These are phyloP conservation scores for Pipa parva DNA, from an alignment of 2,113 vertebrate species.

Conservation along the genomic window DNA sequence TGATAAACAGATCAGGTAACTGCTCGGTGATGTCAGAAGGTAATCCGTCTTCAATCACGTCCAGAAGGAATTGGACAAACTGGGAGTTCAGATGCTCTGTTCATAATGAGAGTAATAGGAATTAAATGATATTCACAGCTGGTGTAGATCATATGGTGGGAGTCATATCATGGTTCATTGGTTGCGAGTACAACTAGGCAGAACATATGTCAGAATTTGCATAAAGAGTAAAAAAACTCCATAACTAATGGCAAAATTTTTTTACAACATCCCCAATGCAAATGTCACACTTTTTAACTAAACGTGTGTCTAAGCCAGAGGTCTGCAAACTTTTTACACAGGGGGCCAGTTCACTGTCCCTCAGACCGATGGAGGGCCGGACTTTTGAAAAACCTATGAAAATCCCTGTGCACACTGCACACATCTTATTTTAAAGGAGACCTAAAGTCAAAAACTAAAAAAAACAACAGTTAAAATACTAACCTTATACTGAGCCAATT, in stretches of 20 bases:
- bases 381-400: too few relatives aligned
- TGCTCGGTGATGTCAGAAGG: slow-evolving; percentile 87
- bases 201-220: slow-evolving; percentile 12
- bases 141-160: neutral
- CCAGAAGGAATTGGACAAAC: slow-evolving; percentile 86
- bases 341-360: too few relatives aligned
- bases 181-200: neutral
- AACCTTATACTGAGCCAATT: too few relatives aligned
- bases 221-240: neutral
- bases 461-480: too few relatives aligned
- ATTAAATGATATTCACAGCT: slow-evolving; percentile 25
- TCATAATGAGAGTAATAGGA: slow-evolving; percentile 41
- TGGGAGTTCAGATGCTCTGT: slow-evolving; percentile 89
- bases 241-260: neutral
- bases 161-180: slow-evolving; percentile 7
- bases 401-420: too few relatives aligned
- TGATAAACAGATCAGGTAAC: slow-evolving; percentile 87
- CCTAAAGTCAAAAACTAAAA: too few relatives aligned
- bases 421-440: too few relatives aligned
- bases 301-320: too few relatives aligned
- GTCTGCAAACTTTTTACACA: too few relatives aligned
- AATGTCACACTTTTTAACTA: too few relatives aligned
- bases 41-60: slow-evolving; percentile 87
- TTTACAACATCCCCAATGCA: neutral
- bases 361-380: too few relatives aligned